These are phyloP conservation scores for Pectinophora gossypiella DNA, from an alignment of 1,140 invertebrate genomes.

Conservation along the genomic window DNA sequence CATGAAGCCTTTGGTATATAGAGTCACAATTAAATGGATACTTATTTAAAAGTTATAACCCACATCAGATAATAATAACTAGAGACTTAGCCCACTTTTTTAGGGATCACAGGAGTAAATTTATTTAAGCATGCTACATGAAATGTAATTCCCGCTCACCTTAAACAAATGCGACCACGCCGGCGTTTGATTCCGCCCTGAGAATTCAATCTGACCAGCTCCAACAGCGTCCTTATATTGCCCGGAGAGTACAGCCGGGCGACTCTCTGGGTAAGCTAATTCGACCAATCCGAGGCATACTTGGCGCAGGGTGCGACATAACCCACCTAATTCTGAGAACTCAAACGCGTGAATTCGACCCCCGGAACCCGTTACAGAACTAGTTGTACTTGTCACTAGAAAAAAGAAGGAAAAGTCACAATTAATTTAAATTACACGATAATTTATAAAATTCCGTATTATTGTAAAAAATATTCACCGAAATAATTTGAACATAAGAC, in stretches of 20 bases:
- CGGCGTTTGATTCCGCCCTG: constrained; percentile 50
- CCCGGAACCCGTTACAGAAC: not conserved
- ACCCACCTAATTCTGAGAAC: constrained; percentile 78
- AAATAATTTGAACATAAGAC: too few relatives aligned
- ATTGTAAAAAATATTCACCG: too few relatives aligned
- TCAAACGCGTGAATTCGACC: constrained; percentile 77
- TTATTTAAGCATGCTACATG: too few relatives aligned
- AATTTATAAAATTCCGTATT: too few relatives aligned
- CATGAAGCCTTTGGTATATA: too few relatives aligned
- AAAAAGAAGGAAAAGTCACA: too few relatives aligned
- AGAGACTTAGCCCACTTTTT: too few relatives aligned
- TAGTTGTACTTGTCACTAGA: not conserved
- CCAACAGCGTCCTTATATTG: constrained; percentile 42
- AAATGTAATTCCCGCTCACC: constrained; percentile 38
- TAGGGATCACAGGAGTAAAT: too few relatives aligned
- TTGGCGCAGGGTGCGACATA: constrained; percentile 84
- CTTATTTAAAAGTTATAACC: too few relatives aligned
- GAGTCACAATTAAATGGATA: too few relatives aligned
- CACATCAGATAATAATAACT: too few relatives aligned
- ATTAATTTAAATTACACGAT: too few relatives aligned
- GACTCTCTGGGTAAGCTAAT: constrained; percentile 90
- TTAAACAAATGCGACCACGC: constrained; percentile 80
- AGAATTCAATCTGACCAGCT: constrained; percentile 15
- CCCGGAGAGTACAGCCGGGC: constrained; percentile 57
- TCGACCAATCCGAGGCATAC: constrained; percentile 93